phyloP scores from a whole-genome alignment of 2,888 invertebrate species.

The Dorcus hopei region DNA sequence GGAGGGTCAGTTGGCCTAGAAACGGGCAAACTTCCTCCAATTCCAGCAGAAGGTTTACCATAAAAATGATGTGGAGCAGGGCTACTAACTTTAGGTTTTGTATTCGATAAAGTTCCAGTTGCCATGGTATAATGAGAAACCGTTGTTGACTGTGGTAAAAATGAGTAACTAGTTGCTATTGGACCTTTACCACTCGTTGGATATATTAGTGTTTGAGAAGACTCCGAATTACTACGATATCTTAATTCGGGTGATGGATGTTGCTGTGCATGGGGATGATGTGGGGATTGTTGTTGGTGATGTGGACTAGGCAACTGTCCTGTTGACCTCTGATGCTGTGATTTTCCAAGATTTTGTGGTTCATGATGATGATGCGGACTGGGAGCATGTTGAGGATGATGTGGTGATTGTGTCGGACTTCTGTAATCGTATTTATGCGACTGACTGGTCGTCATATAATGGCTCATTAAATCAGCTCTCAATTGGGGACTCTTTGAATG shows the following conservation, averaged over 20 bases:
- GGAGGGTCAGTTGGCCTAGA: constrained; percentile 38
- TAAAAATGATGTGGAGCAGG: constrained; percentile 76
- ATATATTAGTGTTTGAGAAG: constrained; percentile 42
- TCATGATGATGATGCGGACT: constrained; percentile 34
- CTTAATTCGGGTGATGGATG: constrained; percentile 45
- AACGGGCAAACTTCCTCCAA: constrained; percentile 56
- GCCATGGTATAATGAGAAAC: constrained; percentile 53
- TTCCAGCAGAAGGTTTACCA: constrained; percentile 62
- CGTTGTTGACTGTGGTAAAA: constrained; percentile 51
- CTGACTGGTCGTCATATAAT: constrained; percentile 53
- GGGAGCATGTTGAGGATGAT: constrained; percentile 44
- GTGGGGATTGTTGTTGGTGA: constrained; percentile 50
- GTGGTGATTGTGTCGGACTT: constrained; percentile 50
- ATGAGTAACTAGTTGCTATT: constrained; percentile 44
- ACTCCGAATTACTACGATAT: constrained; percentile 34
- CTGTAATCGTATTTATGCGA: constrained; percentile 42
- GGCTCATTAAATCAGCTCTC: constrained; percentile 53
- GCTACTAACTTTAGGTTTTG: constrained; percentile 69
- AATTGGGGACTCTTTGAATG: constrained; percentile 59
- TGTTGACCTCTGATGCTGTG: constrained; percentile 33
- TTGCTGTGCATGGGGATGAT: constrained; percentile 46
- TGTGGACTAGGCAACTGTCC: constrained; percentile 52
- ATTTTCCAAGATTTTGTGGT: constrained; percentile 41
- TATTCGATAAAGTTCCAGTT: constrained; percentile 51
- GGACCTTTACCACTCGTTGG: constrained; percentile 31